These are phyloP conservation scores for Eumerus sabulonum DNA, from an alignment of 2,888 invertebrate genomes.

Conservation along the genomic window DNA sequence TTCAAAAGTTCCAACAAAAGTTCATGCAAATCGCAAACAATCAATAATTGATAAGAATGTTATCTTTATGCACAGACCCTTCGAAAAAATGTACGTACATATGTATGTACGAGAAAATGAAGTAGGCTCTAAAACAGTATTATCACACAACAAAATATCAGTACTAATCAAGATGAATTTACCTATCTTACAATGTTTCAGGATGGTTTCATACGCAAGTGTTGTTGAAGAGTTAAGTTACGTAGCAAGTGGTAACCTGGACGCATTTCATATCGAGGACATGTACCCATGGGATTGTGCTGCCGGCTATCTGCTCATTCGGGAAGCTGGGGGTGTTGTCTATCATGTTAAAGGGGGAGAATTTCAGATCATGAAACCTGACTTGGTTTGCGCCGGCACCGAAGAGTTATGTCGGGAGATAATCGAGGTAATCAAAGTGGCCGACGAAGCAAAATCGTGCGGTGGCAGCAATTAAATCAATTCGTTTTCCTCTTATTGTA, in stretches of 20 bases:
- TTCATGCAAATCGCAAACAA: no score
- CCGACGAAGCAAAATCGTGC: slow-evolving; percentile 77
- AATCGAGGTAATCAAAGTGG: slow-evolving; percentile 79
- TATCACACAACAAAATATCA: no score
- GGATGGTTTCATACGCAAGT: slow-evolving; percentile 83
- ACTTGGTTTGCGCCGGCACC: slow-evolving; percentile 80
- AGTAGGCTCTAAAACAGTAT: no score
- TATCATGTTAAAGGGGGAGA: slow-evolving; percentile 82
- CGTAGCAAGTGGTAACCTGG: slow-evolving; percentile 85
- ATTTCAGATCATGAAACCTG: slow-evolving; percentile 82
- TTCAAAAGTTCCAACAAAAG: no score
- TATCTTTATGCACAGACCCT: no score
- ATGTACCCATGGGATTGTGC: slow-evolving; percentile 90
- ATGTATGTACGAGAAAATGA: no score
- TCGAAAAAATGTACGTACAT: no score
- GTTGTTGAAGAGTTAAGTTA: slow-evolving; percentile 86
- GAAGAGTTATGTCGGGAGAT: slow-evolving; percentile 79
- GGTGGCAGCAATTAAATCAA: slow-evolving; percentile 70
- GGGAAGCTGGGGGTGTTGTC: slow-evolving; percentile 88
- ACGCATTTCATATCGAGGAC: slow-evolving; percentile 85
- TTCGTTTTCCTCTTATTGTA: neutral
- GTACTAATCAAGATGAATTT: no score
- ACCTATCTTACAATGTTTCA: no score
- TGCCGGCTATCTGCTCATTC: slow-evolving; percentile 85
- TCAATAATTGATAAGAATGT: no score